Conservation (phyloP, 2,113 vertebrate genomes). For the Fulica atra region DNA sequence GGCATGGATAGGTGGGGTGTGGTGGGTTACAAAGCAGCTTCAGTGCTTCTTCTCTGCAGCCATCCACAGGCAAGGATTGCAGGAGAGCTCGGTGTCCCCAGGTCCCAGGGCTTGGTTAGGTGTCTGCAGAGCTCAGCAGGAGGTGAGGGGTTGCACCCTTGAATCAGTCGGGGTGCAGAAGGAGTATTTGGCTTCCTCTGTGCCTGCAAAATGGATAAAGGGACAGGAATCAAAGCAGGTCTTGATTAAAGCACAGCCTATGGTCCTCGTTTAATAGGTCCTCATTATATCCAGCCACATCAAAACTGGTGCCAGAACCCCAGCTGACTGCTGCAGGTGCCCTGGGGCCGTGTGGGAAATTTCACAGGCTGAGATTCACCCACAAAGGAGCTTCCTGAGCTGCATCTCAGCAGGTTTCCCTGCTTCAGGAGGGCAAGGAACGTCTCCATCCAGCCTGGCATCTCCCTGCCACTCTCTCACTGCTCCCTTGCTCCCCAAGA, state of each 20-base stretch:
- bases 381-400: neutral
- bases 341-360: neutral
- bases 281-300: neutral
- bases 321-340: neutral
- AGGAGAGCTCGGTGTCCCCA: neutral
- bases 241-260: neutral
- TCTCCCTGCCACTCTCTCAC: neutral
- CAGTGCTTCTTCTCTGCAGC: neutral
- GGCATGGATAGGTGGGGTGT: rapidly evolving
- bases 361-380: neutral
- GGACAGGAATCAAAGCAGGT: neutral
- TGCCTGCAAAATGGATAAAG: neutral
- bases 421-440: neutral
- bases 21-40: neutral
- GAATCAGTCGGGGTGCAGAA: neutral
- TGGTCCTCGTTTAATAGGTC: neutral
- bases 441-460: neutral
- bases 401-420: neutral
- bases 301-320: neutral
- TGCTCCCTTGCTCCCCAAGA: neutral
- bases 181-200: neutral
- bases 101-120: neutral
- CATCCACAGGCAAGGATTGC: neutral
- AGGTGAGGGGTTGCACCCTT: neutral
- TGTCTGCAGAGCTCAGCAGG: neutral